A percentile compares a stretch with the other conserved stretches of the same genome.
phyloP scores from a whole-genome alignment of 2,113 vertebrate genomes.

The Nematolebias whitei region DNA sequence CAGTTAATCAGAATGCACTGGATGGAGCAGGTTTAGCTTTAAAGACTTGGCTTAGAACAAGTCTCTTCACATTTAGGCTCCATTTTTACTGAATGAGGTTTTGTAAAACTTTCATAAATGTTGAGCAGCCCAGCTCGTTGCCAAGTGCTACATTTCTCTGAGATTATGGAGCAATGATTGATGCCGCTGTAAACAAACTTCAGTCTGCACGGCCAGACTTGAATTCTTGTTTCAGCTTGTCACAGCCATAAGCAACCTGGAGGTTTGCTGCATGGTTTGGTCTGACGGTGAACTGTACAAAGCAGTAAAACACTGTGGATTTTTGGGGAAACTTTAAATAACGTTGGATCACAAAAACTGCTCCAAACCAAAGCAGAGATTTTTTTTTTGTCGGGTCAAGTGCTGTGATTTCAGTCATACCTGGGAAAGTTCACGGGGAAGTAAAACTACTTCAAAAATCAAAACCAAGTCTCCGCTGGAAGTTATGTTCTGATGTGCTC shows the following conservation, averaged over 20 bases:
- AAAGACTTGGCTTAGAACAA: no score
- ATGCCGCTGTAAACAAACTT: constrained; percentile 20
- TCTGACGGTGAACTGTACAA: not conserved
- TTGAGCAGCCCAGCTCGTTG: constrained; percentile 12
- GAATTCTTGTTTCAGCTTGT: constrained; percentile 19
- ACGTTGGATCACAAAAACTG: not conserved
- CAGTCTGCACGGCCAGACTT: constrained; percentile 9
- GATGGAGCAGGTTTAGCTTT: not conserved
- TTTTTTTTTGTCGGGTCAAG: no score
- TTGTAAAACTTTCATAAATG: constrained; percentile 16
- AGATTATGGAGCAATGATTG: constrained; percentile 5
- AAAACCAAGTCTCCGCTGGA: not conserved
- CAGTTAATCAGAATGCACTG: not conserved
- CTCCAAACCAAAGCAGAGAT: not conserved
- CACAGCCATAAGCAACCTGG: constrained; percentile 1
- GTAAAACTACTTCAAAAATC: no score
- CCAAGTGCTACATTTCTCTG: constrained; percentile 40
- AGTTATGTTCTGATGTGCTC: not conserved
- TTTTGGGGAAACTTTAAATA: constrained; percentile 14
- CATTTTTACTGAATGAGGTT: not conserved
- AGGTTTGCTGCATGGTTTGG: not conserved
- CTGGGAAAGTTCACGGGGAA: no score
- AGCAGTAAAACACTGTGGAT: not conserved
- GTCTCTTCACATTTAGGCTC: no score
- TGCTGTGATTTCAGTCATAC: no score